Evolutionary conservation across 2,113 vertebrate genomes (phyloP).

Genomic region (Cygnus buccinator): DNA sequence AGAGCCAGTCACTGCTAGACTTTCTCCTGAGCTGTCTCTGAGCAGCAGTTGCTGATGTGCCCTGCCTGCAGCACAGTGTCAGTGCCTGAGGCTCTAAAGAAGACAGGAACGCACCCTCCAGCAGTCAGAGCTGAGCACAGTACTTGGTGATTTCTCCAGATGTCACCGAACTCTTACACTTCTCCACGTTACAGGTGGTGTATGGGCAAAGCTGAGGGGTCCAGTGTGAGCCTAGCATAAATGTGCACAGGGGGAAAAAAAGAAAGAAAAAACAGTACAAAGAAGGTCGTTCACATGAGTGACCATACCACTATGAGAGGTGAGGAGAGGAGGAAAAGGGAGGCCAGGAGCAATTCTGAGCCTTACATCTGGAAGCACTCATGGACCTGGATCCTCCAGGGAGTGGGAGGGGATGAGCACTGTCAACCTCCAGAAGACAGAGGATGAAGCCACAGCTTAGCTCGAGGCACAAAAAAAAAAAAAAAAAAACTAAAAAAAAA

Average conservation of each 20-base stretch:
- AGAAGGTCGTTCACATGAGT: not conserved
- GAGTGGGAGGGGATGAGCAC: not conserved
- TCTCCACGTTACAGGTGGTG: not conserved
- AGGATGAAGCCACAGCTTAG: not conserved
- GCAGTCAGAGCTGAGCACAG: not conserved
- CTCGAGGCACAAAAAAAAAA: not conserved
- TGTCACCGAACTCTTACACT: not conserved
- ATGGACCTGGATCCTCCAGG: not conserved
- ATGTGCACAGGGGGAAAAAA: not conserved
- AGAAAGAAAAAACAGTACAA: not conserved
- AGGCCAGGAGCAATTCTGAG: not conserved
- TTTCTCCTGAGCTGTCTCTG: not conserved
- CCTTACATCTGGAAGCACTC: not conserved
- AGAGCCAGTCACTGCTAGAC: not conserved
- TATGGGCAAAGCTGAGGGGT: not conserved
- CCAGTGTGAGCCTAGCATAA: not conserved
- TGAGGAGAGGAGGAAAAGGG: not conserved
- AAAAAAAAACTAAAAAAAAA: not conserved
- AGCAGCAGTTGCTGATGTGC: not conserved
- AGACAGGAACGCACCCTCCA: not conserved
- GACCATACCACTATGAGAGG: not conserved
- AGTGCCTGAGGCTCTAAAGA: not conserved
- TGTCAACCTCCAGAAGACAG: not conserved
- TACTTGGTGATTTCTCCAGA: not conserved
- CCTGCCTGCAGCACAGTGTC: not conserved